Conservation (phyloP, 2,113 vertebrate species). For the human region GRCh38 chr9:3007501-3008000, state of each 20-base stretch:
- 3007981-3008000: not conserved
- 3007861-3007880: not conserved
- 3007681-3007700: not conserved
- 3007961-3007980: not conserved
- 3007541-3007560: not conserved
- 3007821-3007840: not conserved
- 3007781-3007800: not conserved
- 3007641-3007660: not conserved
- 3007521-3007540: not conserved
- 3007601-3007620: not conserved
- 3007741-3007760: not conserved
- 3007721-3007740: not conserved
- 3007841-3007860: not conserved
- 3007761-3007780: not conserved
- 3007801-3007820: conserved; percentile 42
- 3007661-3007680: not conserved
- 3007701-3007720: not conserved
- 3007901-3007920: not conserved
- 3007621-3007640: not conserved
- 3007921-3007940: not conserved
- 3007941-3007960: not conserved
- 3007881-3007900: not conserved
- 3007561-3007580: not conserved
- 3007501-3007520: not conserved
- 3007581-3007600: not conserved